Percentiles rank a stretch among this genome's conserved stretches.
Evolutionary conservation across 2,797 vertebrate genomes (phyloP).

Genomic region (Scolopax rusticola): DNA sequence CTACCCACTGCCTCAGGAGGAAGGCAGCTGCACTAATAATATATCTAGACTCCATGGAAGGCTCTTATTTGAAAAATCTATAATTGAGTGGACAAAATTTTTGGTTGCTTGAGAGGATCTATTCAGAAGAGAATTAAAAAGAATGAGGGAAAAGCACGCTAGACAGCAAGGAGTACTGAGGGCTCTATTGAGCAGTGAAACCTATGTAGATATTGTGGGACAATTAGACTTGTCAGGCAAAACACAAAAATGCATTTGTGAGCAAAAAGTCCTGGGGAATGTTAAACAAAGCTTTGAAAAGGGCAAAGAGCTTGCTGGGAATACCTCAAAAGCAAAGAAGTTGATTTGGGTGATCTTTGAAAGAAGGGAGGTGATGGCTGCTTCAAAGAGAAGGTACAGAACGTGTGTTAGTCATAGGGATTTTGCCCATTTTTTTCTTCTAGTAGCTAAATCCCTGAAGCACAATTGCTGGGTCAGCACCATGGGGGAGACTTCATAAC

Average conservation of each 20-base stretch:
- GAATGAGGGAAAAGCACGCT: not conserved
- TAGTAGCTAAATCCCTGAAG: not conserved
- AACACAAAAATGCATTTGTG: not conserved
- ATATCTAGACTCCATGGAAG: conserved; percentile 46
- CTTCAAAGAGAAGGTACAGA: conserved; percentile 25
- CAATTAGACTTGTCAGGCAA: conserved; percentile 20
- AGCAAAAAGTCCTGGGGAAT: not conserved
- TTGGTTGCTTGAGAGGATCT: conserved; percentile 56
- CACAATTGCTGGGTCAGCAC: not conserved
- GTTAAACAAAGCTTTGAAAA: conserved; percentile 19
- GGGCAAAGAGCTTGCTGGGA: not conserved
- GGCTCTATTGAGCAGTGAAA: not conserved
- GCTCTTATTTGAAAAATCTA: conserved; percentile 67
- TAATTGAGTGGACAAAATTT: conserved; percentile 75
- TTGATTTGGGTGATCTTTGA: conserved; percentile 39
- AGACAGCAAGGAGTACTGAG: not conserved
- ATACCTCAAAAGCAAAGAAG: conserved; percentile 20
- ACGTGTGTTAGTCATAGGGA: not conserved
- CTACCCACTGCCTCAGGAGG: not conserved
- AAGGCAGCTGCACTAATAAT: conserved; percentile 49
- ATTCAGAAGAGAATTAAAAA: conserved; percentile 64
- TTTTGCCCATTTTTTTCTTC: not conserved
- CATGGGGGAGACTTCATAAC: not conserved
- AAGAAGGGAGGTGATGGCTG: not conserved
- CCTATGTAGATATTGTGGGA: conserved; percentile 15